These are phyloP conservation scores for Adineta ricciae DNA, from an alignment of 2,888 invertebrate species.

Conservation along the genomic window DNA sequence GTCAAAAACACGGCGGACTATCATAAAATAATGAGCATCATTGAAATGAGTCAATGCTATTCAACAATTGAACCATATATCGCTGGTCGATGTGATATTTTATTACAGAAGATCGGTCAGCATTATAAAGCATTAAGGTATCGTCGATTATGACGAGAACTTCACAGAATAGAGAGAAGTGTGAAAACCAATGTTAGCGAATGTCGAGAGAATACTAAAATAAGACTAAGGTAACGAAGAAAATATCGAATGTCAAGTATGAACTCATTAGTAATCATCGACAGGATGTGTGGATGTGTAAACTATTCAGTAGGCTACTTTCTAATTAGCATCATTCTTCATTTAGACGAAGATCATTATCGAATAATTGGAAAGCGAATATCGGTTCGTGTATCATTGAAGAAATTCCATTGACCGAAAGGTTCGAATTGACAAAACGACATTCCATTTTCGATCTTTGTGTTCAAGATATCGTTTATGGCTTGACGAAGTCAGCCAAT, in stretches of 20 bases:
- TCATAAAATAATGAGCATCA: slow-evolving; percentile 80
- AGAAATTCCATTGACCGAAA: slow-evolving; percentile 85
- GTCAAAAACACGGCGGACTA: slow-evolving; percentile 79
- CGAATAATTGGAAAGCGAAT: slow-evolving; percentile 97
- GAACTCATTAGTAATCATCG: too few relatives aligned
- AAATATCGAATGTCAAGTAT: too few relatives aligned
- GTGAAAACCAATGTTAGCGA: too few relatives aligned
- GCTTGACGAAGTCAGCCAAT: slow-evolving; percentile 67
- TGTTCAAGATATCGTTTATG: slow-evolving; percentile 64
- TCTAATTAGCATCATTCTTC: neutral
- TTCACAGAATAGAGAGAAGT: too few relatives aligned
- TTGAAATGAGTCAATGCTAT: slow-evolving; percentile 76
- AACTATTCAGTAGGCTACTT: too few relatives aligned
- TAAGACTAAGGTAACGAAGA: too few relatives aligned
- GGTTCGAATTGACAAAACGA: slow-evolving; percentile 44
- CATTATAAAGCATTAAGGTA: slow-evolving; percentile 86
- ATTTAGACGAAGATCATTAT: slow-evolving; percentile 86
- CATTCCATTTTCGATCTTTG: neutral
- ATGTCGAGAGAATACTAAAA: too few relatives aligned
- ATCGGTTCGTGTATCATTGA: slow-evolving; percentile 94
- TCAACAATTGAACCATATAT: slow-evolving; percentile 90
- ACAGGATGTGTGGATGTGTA: too few relatives aligned
- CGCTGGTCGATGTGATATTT: slow-evolving; percentile 92
- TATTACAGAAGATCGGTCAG: slow-evolving; percentile 90
- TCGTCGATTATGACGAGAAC: slow-evolving; percentile 35